Base-by-base conservation (phyloP, 2,797 vertebrate genomes). In the Eutrigla gurnardus region DNA sequence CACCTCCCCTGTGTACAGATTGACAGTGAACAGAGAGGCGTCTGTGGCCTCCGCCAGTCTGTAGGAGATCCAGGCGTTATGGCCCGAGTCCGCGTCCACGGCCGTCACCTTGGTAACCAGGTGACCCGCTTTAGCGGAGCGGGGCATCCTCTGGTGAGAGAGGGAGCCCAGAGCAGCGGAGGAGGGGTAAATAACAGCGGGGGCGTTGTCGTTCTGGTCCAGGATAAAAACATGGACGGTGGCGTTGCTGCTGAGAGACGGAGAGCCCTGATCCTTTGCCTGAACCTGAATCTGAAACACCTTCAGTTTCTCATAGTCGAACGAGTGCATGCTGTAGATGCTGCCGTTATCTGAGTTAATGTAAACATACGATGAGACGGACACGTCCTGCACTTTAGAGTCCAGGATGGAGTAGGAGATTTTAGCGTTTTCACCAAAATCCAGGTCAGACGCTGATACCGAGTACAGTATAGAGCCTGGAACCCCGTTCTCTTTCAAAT, bases 401-500 rank as follows among this genome's bases (percentile, higher is more conserved):
- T 95, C 92, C 86, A 95, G 49, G n/a, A 95, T 92, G 33, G 92
- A 93, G 57, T 95, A 95, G 4, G 85, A 85, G 1, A 90, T 33
- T 52, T 87, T 83, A 0, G 90, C 80, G 14, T 93, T 93, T 9
- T 89, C 86, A 14, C 87, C 85, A 7, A 80, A 89, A 32, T 97
- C 96, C 0, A 92, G 90, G 57, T 96, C 96, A 75, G 90, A 93
- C 65, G 96, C 94, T 0, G 94, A 95, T 10, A 96, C 87, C 0
- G 96, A 96, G 63, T 95, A 94, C 43, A 97, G 84, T 47, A 96
- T 91, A 17, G 92, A 92, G 9, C 96, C 96, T 0, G 96, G 88
- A 2, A 81, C 11, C 5, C 95, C 95, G 72, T 97, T 96, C 85
- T 97, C 96, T n/a, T 90, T 93, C n/a, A 97, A 91, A 32, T 95